Conservation (phyloP, 2,888 invertebrate species). For the Epiblema foenella region DNA sequence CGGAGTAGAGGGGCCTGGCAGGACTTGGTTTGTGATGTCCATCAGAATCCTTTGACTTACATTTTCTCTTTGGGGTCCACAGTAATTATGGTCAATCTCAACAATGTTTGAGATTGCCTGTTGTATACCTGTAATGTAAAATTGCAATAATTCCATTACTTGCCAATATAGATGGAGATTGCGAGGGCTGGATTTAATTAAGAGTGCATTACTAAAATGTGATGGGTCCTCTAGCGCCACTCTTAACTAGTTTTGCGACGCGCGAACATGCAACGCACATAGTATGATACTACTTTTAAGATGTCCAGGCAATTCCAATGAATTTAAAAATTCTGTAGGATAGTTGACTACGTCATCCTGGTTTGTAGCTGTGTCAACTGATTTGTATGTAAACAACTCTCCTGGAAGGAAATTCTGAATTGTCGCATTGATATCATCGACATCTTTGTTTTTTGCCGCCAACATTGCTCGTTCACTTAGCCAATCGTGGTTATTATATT, state of each 20-base stretch:
- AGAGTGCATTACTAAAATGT: no score
- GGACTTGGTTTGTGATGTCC: conserved; percentile 6
- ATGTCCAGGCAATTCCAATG: conserved; percentile 38
- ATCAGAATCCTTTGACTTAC: background rate
- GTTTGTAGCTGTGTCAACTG: conserved; percentile 6
- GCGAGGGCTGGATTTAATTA: no score
- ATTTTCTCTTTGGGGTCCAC: conserved; percentile 6
- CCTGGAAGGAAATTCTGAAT: conserved; percentile 35
- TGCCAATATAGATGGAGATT: no score
- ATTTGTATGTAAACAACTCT: conserved; percentile 2
- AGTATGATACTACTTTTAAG: no score
- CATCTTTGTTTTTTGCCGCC: conserved; percentile 51
- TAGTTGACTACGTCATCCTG: conserved; percentile 48
- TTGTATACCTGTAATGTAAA: conserved; percentile 6
- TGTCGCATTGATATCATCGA: conserved; percentile 43
- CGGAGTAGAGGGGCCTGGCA: conserved; percentile 1
- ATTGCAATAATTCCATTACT: no score
- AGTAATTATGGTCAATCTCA: conserved; percentile 7
- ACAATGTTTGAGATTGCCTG: conserved; percentile 3
- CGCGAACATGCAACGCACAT: no score
- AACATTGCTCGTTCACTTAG: conserved; percentile 54
- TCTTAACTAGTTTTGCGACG: no score
- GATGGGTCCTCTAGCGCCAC: no score
- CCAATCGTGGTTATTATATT: conserved; percentile 51
- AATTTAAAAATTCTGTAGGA: conserved; percentile 49